phyloP scores from a whole-genome alignment of 2,113 vertebrate species.

The Elaphurus davidianus region DNA sequence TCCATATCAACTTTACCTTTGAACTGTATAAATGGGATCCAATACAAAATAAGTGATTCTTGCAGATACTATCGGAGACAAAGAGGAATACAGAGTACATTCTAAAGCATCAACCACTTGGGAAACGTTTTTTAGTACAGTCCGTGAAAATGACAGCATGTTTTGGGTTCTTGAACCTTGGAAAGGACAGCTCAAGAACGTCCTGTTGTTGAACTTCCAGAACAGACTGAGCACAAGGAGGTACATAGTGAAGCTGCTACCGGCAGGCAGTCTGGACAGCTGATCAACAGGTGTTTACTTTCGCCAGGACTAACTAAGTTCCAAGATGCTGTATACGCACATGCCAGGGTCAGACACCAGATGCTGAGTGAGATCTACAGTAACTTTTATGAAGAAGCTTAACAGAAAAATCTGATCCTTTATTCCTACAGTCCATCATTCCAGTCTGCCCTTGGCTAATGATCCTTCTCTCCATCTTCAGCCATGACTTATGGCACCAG shows the following conservation, averaged over 20 bases:
- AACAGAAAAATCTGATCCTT: not conserved
- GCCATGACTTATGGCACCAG: not conserved
- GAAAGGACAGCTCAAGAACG: not conserved
- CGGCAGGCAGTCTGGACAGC: not conserved
- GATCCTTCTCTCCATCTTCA: not conserved
- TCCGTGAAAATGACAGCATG: not conserved
- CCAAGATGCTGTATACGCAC: accelerated
- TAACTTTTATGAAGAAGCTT: not conserved
- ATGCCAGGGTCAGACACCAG: not conserved
- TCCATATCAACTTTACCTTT: not conserved
- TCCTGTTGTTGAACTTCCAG: not conserved
- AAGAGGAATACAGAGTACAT: not conserved
- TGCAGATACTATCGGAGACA: not conserved
- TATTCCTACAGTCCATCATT: not conserved
- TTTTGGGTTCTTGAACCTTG: not conserved
- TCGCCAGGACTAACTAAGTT: not conserved
- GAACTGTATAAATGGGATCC: not conserved
- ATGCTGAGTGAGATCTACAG: accelerated
- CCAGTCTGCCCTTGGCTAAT: not conserved
- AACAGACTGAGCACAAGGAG: not conserved
- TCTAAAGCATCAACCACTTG: not conserved
- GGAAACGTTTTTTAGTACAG: not conserved
- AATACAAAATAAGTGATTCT: not conserved
- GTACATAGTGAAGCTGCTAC: not conserved
- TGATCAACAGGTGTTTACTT: not conserved